Conservation (phyloP, 2,113 vertebrate species). For the Microcebus lehilahytsara region DNA sequence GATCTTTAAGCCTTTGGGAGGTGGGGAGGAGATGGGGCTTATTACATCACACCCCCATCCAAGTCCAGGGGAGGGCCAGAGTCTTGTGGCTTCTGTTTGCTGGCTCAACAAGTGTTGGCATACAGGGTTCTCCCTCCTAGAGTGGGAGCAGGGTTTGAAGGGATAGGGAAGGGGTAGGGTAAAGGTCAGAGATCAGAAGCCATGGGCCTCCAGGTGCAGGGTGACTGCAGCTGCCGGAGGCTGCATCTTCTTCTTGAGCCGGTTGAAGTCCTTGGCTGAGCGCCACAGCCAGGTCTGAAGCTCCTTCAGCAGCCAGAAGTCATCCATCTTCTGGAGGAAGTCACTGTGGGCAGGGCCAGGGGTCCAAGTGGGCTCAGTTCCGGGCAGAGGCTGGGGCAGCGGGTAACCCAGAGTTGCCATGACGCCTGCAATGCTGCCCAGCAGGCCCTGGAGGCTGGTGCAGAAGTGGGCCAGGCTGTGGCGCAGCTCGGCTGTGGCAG, state of each 20-base stretch:
- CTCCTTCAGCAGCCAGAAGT: constrained; percentile 97
- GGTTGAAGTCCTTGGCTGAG: constrained; percentile 97
- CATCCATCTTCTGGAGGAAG: constrained; percentile 96
- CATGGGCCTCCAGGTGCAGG: constrained; percentile 80
- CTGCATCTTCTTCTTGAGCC: constrained; percentile 93
- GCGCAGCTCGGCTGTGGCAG: constrained; percentile 91
- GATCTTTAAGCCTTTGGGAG: constrained; percentile 22
- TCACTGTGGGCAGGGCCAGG: constrained; percentile 88
- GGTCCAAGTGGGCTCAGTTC: constrained; percentile 66
- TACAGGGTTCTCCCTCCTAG: not conserved
- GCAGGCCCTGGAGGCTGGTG: constrained; percentile 93
- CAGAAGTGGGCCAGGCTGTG: constrained; percentile 94
- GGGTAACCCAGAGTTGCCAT: constrained; percentile 94
- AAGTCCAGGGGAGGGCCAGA: not conserved
- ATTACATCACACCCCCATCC: not conserved
- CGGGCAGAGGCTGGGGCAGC: constrained; percentile 78
- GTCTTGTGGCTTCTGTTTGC: not conserved
- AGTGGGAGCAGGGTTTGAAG: not conserved
- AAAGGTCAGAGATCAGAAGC: constrained; percentile 75
- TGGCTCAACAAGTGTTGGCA: constrained; percentile 38
- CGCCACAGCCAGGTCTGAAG: constrained; percentile 98
- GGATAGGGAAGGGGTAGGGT: not conserved
- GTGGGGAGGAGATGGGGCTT: not conserved
- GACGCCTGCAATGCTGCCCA: constrained; percentile 94
- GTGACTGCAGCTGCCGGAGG: constrained; percentile 76